phyloP scores from a whole-genome alignment of 92 coral and sea anemone species.

The Desmophyllum pertusum region DNA sequence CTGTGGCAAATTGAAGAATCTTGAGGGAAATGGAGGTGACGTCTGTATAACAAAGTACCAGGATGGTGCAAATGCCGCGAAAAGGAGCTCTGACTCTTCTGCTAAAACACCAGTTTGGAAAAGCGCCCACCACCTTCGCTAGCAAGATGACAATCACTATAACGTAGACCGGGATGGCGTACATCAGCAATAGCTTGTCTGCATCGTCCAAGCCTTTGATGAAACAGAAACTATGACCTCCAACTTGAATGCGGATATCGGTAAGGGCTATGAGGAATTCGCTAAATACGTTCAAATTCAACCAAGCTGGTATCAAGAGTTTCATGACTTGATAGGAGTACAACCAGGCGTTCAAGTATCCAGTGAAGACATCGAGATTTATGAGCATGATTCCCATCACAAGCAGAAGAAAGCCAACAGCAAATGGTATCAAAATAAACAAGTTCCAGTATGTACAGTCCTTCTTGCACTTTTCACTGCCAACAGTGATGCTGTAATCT shows the following conservation, averaged over 20 bases:
- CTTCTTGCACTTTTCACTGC: constrained; percentile 66
- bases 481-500: constrained; percentile 65
- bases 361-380: constrained; percentile 84
- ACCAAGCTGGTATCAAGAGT: constrained; percentile 61
- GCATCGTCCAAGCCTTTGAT: constrained; percentile 72
- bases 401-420: constrained; percentile 45
- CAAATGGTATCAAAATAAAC: constrained; percentile 63
- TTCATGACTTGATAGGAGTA: constrained; percentile 91
- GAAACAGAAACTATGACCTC: constrained; percentile 53
- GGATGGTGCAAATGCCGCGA: constrained; percentile 91
- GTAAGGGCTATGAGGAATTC: constrained; percentile 71
- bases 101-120: constrained; percentile 83
- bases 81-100: constrained; percentile 74
- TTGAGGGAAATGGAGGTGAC: constrained; percentile 77
- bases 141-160: constrained; percentile 67
- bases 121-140: constrained; percentile 61
- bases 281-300: constrained; percentile 68
- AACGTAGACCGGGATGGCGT: constrained; percentile 73
- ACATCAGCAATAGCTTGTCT: constrained; percentile 75
- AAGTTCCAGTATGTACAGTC: constrained; percentile 63
- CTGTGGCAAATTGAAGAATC: constrained; percentile 63
- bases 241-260: constrained; percentile 59
- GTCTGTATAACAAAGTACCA: constrained; percentile 90
- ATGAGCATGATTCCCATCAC: constrained; percentile 76
- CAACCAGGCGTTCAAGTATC: constrained; percentile 94